Evolutionary conservation across 1,140 invertebrate species (phyloP), one percentile per base, ranked within the genome.

Genomic region (Sinella curviseta): DNA sequence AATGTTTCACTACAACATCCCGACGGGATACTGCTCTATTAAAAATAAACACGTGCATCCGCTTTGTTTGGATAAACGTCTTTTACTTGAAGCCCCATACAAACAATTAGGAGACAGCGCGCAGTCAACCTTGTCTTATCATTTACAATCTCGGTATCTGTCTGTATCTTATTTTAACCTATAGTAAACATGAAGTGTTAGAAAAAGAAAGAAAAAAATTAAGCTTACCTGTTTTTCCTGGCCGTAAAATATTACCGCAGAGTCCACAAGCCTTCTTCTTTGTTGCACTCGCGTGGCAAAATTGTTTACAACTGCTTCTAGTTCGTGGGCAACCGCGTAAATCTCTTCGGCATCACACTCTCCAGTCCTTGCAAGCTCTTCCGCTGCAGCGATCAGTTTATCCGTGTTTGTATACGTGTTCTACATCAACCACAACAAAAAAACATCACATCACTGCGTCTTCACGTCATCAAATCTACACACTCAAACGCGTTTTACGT

Each of bases 361-460:
- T 0, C 97, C 97, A 0, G 96, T 98, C 74, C 96, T 92, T 0
- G 97, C 97, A 78, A 99, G 87, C 86, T 99, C 97, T 84, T 98
- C 96, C 0, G 97, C 97, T 0, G 97, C 97, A 0, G 94, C 93
- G 30, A 99, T 88, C 26, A 99, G 88, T 87, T 99, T 99, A 84
- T 99, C 96, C 0, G 97, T 97, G 88, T 99, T 99, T 31, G 96
- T 98, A 85, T 99, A 98, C 0, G 98, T 99, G 86, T 99, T 99
- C 93, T 99, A 89, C 30, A 90, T 89, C 26, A 70, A 70, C 24
- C 65, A 70, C 16, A 39, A 36, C 17, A 26, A 75, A 48, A 75
- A 4, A 75, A 70, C 1, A 70, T 31, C 31, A 70, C 8, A 8
- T 31, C 26, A 70, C 31, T 26, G 24, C 12, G 14, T 60, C 12